These are phyloP conservation scores for Okapia johnstoni DNA, from an alignment of 2,113 vertebrate genomes.

Conservation along the genomic window DNA sequence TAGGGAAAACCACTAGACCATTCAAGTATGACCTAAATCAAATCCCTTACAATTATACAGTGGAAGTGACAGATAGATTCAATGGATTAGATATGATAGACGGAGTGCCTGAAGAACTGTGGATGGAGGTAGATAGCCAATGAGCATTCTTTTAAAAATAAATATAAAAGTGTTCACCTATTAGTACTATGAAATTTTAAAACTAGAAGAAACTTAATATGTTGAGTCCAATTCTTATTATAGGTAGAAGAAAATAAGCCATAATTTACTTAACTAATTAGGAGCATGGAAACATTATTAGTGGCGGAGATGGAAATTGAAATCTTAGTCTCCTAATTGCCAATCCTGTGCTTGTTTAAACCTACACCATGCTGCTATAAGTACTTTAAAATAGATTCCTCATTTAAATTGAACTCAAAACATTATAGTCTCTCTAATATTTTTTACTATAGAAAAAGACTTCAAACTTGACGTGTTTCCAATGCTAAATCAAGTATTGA, in stretches of 20 bases:
- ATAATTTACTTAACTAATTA: not conserved
- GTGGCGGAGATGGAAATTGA: not conserved
- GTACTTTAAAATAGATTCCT: slow-evolving; percentile 8
- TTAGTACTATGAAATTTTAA: slow-evolving; percentile 22
- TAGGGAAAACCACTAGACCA: not conserved
- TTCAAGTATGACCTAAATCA: not conserved
- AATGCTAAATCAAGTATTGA: not conserved
- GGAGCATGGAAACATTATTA: not conserved
- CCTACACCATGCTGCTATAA: not conserved
- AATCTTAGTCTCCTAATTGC: not conserved
- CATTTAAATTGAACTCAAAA: not conserved
- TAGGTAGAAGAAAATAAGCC: not conserved
- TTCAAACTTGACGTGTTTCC: not conserved
- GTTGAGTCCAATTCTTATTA: not conserved
- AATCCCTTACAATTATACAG: not conserved
- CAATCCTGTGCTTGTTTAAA: not conserved
- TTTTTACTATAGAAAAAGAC: not conserved
- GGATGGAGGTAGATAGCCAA: not conserved
- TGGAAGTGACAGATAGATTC: not conserved
- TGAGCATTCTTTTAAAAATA: slow-evolving; percentile 32
- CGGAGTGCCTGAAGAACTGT: not conserved
- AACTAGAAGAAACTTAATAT: not conserved
- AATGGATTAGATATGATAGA: not conserved
- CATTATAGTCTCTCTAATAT: not conserved
- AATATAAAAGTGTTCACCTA: slow-evolving; percentile 30